phyloP scores from a whole-genome alignment of 2,797 vertebrate species.

The Scolopax bukidnonensis region DNA sequence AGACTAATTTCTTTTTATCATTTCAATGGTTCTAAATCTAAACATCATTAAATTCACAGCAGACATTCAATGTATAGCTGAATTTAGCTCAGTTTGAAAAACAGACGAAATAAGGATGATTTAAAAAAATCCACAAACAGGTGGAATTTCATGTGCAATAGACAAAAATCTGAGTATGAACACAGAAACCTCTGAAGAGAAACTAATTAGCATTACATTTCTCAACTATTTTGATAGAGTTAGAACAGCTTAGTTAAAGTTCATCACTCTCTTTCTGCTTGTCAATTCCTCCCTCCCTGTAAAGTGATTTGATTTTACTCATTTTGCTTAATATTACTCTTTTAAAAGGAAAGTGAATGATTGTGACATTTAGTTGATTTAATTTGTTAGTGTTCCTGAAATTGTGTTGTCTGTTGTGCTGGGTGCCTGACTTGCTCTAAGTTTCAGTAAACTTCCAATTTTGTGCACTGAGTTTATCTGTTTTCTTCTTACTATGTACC shows the following conservation, averaged over 20 bases:
- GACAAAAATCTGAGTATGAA: neutral
- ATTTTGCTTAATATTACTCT: neutral
- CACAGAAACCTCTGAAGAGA: neutral
- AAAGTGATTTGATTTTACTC: neutral
- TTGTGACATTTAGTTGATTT: neutral
- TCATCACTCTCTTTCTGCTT: neutral
- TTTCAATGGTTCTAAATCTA: neutral
- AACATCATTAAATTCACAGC: neutral
- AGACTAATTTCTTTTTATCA: neutral
- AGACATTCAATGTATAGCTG: neutral
- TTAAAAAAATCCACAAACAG: neutral
- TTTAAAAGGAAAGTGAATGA: neutral
- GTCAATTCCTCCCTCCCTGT: neutral
- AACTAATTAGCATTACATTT: neutral
- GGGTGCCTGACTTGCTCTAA: neutral
- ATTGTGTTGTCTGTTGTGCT: neutral
- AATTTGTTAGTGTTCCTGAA: neutral
- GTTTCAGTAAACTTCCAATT: neutral
- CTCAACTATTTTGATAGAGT: neutral
- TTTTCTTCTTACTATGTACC: neutral
- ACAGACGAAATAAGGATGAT: neutral
- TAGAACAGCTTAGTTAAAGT: neutral
- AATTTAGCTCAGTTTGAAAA: neutral
- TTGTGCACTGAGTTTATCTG: neutral
- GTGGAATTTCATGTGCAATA: neutral